These are phyloP conservation scores for Drosophila infuscata DNA, from an alignment of 2,888 invertebrate species.

Conservation along the genomic window DNA sequence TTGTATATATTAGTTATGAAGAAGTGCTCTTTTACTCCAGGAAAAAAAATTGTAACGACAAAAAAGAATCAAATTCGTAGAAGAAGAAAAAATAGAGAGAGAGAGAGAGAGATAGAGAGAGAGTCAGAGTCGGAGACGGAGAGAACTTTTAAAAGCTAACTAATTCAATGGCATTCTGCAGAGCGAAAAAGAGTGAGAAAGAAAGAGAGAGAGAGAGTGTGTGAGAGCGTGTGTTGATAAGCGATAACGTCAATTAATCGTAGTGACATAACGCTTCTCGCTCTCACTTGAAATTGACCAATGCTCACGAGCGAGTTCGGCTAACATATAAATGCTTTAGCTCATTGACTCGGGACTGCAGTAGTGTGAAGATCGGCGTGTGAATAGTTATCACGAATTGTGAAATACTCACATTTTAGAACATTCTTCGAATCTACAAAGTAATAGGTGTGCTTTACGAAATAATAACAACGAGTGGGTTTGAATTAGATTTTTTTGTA, in stretches of 20 bases:
- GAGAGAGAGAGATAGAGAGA: neutral
- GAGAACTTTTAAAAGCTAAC: neutral
- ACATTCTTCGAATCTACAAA: slow-evolving; percentile 1
- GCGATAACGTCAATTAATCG: slow-evolving; percentile 2
- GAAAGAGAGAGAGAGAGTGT: neutral
- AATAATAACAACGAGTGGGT: neutral
- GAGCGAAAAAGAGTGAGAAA: neutral
- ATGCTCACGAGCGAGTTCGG: slow-evolving; percentile 9
- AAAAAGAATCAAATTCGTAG: neutral
- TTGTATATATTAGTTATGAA: neutral
- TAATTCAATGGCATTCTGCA: neutral
- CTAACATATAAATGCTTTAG: slow-evolving; percentile 42
- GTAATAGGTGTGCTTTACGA: slow-evolving; percentile 11
- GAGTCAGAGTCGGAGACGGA: neutral
- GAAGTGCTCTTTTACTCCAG: neutral
- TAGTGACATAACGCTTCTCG: neutral
- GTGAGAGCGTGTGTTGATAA: neutral
- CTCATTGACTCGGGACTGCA: slow-evolving; percentile 16
- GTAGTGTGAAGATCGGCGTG: slow-evolving; percentile 30
- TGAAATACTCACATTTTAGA: slow-evolving; percentile 59
- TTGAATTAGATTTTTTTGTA: slow-evolving; percentile 33
- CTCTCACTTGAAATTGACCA: slow-evolving; percentile 34
- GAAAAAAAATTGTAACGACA: neutral
- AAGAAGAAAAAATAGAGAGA: neutral
- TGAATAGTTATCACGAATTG: slow-evolving; percentile 32